Evolutionary conservation across 2,888 invertebrate genomes (phyloP), one percentile per base, ranked within the genome.

Genomic region (Eulithis testata): DNA sequence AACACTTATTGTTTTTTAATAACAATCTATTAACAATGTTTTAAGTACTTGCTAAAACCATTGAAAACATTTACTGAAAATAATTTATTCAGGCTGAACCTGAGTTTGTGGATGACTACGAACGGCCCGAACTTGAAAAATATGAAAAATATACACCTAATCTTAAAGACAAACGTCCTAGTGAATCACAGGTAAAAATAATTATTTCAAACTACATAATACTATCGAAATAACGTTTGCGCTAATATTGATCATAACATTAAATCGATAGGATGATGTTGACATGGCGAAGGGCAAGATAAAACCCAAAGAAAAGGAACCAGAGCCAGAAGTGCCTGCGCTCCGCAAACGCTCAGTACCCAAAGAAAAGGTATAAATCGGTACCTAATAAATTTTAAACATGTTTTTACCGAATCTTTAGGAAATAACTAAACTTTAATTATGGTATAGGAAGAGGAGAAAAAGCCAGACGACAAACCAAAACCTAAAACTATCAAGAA

Each of bases 51-150:
- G 31, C 31, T 31, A 21, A 21, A 21, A 21, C 21, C 31, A 6
- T 31, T 31, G 31, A 31, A 31, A 31, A 31, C 40, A 40, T 8
- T 40, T 7, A 40, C 2, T 47, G 8, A 21, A 9, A 49, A 49
- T 49, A 21, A 49, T 21, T 21, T 4, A 87, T 84, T 72, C 87
- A 91, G 91, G 87, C 79, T 60, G 80, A 80, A 68, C 81, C 93
- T 59, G 94, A 94, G 70, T 90, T 94, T 44, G 86, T 94, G 72
- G 95, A 95, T 45, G 96, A 97, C 88, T 96, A 96, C 79, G 96
- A 96, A 80, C 94, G 95, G 75, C 95, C 96, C 0, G 94, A 94
- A 73, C 90, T 96, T 60, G 96, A 96, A 82, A 95, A 94, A 84
- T 96, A 95, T 75, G 95, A 96, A 86, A 95, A 94, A 76, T 68